Evolutionary conservation across 2,113 vertebrate genomes (phyloP).

Genomic region (Motacilla tschutschensis): DNA sequence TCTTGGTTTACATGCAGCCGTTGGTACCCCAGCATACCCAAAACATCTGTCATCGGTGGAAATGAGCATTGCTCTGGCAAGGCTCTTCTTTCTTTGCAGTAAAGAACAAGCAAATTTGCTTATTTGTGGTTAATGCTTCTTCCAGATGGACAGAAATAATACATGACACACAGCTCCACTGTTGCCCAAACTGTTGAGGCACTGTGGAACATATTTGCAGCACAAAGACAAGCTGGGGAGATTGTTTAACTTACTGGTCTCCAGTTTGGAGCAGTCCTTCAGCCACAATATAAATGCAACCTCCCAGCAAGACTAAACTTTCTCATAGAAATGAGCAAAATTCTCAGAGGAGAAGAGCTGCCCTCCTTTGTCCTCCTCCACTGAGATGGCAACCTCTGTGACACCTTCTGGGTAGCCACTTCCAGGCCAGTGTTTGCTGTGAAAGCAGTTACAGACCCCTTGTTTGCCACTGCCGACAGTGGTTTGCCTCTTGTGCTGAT

Average conservation of each 20-base stretch:
- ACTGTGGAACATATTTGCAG: conserved; percentile 30
- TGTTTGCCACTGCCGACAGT: background rate
- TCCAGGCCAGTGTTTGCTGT: background rate
- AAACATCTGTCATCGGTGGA: background rate
- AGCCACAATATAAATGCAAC: conserved; percentile 55
- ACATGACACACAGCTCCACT: conserved; percentile 6
- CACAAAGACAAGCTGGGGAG: conserved; percentile 36
- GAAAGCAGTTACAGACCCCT: background rate
- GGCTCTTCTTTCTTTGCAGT: conserved; percentile 18
- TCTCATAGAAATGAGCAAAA: background rate
- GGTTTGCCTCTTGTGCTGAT: background rate
- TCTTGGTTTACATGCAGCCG: background rate
- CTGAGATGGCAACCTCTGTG: background rate
- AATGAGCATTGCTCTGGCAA: background rate
- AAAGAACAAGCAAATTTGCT: conserved; percentile 44
- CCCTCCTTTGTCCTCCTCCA: background rate
- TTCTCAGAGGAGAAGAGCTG: background rate
- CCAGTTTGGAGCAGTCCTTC: conserved; percentile 34
- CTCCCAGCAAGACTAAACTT: conserved; percentile 44
- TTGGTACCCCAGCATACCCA: background rate
- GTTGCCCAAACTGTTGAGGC: conserved; percentile 18
- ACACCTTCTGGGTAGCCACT: background rate
- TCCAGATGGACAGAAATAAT: conserved; percentile 61
- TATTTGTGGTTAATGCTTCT: conserved; percentile 55
- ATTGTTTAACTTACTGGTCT: conserved; percentile 63